Percentiles rank a stretch among this genome's conserved stretches.
Evolutionary conservation across 2,113 vertebrate genomes (phyloP).

Genomic region (Arothron firmamentum): DNA sequence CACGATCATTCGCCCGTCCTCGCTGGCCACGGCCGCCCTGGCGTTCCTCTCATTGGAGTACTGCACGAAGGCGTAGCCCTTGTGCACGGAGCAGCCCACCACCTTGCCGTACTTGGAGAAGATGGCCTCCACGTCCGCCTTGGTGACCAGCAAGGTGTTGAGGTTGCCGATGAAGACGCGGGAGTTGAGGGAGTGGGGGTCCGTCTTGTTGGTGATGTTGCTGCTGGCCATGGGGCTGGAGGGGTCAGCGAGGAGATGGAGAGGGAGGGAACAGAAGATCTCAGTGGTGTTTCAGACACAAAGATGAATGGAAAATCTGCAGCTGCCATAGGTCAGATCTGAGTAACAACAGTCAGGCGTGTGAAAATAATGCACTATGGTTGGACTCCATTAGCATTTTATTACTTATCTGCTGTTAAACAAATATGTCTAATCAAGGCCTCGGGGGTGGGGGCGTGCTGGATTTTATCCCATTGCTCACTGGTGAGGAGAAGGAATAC

Average conservation of each 20-base stretch:
- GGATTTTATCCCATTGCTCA: neutral
- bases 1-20: constrained; percentile 87
- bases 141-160: constrained; percentile 90
- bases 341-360: too few species aligned
- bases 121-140: constrained; percentile 88
- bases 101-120: constrained; percentile 91
- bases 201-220: constrained; percentile 91
- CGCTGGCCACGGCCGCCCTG: constrained; percentile 79
- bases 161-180: constrained; percentile 92
- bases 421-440: too few species aligned
- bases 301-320: too few species aligned
- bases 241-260: constrained; percentile 39
- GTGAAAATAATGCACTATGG: too few species aligned
- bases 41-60: constrained; percentile 85
- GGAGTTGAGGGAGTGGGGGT: constrained; percentile 87
- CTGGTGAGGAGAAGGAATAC: too few species aligned
- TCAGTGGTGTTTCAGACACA: neutral
- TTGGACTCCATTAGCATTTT: too few species aligned
- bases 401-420: too few species aligned
- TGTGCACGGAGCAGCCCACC: constrained; percentile 89
- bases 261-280: neutral
- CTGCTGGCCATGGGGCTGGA: constrained; percentile 81
- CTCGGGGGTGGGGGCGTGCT: too few species aligned
- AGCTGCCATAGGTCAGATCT: too few species aligned
- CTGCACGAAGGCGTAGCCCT: constrained; percentile 90